Evolutionary conservation across 2,113 vertebrate species (phyloP), one percentile per base, ranked within the genome.

Genomic region (Gobio gobio): DNA sequence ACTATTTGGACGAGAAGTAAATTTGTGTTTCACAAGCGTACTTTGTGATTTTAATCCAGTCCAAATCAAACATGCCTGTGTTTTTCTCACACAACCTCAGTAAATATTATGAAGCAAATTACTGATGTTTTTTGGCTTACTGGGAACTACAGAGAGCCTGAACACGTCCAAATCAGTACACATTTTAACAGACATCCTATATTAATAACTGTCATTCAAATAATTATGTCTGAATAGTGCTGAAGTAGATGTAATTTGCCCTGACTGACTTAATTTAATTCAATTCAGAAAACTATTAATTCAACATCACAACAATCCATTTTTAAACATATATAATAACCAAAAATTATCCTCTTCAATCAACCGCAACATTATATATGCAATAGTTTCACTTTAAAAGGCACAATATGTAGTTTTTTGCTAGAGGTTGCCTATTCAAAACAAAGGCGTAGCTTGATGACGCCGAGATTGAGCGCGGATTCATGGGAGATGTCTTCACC

Each of bases 31-130:
- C 70, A 73, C 22, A 16, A 5, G 22, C 6, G 5, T 1, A 47
- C 10, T 24, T 45, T 45, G 40, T 47, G 70, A 73, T 45, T 47
- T 6, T 14, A 72, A 72, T 72, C 68, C 68, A 43, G 9, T 72
- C 68, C 36, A 72, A 72, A 72, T 13, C 59, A 63, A 63, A 63
- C n/a, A 63, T 26, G n/a, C 24, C 59, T 72, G 68, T 72, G 36
- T 72, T 43, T 70, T 70, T 43, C 68, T 72, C 68, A 73, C 68
- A 45, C 22, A 73, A 72, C 68, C 33, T 40, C 66, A 43, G 36
- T 43, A 63, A 63, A 63, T 63, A 72, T 2, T 22, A 43, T 72
- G 22, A 73, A 73, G n/a, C 12, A 73, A 73, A 47, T 73, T 73
- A 24, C 18, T n/a, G 10, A 7, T 0, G 10, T 47, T 47, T 47